Evolutionary conservation across 2,797 vertebrate species (phyloP).

Genomic region (Gobio occitaniae): DNA sequence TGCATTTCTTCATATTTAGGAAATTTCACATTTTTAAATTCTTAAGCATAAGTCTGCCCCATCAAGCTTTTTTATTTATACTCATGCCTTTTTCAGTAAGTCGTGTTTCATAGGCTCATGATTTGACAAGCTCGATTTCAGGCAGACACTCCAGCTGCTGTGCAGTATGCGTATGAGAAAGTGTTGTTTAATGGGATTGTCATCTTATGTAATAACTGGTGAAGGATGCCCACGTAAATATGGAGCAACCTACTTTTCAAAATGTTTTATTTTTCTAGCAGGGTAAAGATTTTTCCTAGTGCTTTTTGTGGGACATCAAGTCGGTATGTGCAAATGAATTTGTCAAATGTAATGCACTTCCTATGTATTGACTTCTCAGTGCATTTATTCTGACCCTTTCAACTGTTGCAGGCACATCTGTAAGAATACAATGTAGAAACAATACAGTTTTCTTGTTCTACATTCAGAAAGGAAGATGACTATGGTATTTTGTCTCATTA

Average conservation of each 20-base stretch:
- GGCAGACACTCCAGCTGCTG: slow-evolving; percentile 44
- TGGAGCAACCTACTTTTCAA: background rate
- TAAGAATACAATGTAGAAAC: background rate
- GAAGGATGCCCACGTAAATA: background rate
- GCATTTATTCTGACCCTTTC: slow-evolving; percentile 27
- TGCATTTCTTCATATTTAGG: slow-evolving; percentile 22
- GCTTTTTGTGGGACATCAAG: slow-evolving; percentile 8
- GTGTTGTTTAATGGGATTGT: slow-evolving; percentile 6
- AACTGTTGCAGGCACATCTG: background rate
- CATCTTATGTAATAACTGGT: background rate
- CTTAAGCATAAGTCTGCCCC: background rate
- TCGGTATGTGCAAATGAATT: background rate
- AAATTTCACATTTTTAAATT: slow-evolving; percentile 23
- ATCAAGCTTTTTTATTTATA: background rate
- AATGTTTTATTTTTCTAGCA: slow-evolving; percentile 25
- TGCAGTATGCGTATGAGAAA: slow-evolving; percentile 20
- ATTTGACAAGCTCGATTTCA: slow-evolving; percentile 39
- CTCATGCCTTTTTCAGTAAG: slow-evolving; percentile 9
- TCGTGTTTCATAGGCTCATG: slow-evolving; percentile 30
- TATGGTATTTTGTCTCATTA: slow-evolving; percentile 10
- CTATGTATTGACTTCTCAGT: background rate
- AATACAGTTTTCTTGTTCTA: slow-evolving; percentile 4
- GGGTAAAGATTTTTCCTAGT: slow-evolving; percentile 10
- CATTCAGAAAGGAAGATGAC: slow-evolving; percentile 14
- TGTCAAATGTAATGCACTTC: background rate